Base-by-base conservation (phyloP, 2,797 vertebrate species). In the Molossus alvarezi region DNA sequence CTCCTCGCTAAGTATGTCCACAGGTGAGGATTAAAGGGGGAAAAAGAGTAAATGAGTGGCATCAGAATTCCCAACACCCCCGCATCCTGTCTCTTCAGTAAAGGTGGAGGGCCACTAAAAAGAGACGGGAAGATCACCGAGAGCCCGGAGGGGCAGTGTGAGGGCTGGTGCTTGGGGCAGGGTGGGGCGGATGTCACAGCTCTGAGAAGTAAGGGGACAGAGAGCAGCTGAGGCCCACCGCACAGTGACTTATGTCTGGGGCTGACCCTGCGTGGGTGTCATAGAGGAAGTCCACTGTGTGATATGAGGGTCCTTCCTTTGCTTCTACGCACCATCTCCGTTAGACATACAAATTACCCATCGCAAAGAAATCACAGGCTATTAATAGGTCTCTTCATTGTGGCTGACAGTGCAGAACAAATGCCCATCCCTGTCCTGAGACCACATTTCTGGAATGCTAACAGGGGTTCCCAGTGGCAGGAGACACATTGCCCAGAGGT, bases 371-470 rank as follows among this genome's bases (percentile, higher is more conserved):
- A 97, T 77, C 5, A 3, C 76, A 51, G 25, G 76, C 65, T 77
- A 65, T 77, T 97, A 95, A 96, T 58, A 95, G 85, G 75, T 80
- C 93, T 89, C 88, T 95, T 96, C 89, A 93, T n/a, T 91, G 96
- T 85, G 76, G 62, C 88, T 95, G 83, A 94, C 83, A 91, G 91
- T 58, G 83, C 88, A 91, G 88, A 95, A 95, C 64, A 97, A 97
- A 96, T 69, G 80, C 57, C 73, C 41, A 72, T 88, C 76, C 75
- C 88, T 85, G 25, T 53, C 48, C 95, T 87, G 33, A 92, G 69
- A 95, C 67, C 85, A 94, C 53, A 95, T 89, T 91, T 88, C 88
- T 96, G 55, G 55, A 95, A 96, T 89, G 75, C 65, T 91, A 95
- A 97, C 77, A 58, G 85, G 37, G 80, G 65, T 80, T 82, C 94